Percentiles rank a stretch among this genome's conserved stretches.
phyloP scores from a whole-genome alignment of 2,797 vertebrate genomes.

The Morelia viridis region DNA sequence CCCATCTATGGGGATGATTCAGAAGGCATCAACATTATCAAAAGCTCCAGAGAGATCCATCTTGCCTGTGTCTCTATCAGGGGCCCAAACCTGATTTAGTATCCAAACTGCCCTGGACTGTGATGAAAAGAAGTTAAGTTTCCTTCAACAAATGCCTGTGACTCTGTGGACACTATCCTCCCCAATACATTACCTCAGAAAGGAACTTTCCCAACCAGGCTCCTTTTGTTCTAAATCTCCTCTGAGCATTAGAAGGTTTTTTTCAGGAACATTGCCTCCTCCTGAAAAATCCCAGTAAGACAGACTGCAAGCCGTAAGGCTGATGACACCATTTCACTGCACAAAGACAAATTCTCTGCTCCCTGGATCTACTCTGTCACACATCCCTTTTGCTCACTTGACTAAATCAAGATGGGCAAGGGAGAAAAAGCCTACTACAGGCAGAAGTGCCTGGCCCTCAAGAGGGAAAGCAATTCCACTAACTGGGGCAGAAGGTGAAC shows the following conservation, averaged over 20 bases:
- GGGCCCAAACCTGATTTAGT: background rate
- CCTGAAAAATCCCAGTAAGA: background rate
- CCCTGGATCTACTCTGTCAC: background rate
- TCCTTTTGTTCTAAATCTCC: background rate
- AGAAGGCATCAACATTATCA: background rate
- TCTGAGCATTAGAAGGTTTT: background rate
- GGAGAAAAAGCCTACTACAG: background rate
- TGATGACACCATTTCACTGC: background rate
- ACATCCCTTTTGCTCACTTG: background rate
- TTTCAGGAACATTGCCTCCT: background rate
- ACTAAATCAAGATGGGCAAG: background rate
- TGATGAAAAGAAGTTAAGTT: background rate
- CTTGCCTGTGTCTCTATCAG: background rate
- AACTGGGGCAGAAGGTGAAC: background rate
- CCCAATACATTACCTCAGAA: background rate
- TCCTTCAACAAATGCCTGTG: background rate
- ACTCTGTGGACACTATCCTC: background rate
- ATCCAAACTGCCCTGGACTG: background rate
- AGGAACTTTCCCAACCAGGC: background rate
- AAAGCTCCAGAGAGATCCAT: background rate
- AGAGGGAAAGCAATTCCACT: background rate
- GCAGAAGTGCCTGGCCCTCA: background rate
- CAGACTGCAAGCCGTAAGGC: background rate
- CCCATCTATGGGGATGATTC: background rate
- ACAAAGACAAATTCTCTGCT: background rate